Evolutionary conservation across 2,888 invertebrate genomes (phyloP).

Genomic region (Trichogramma dendrolimi): DNA sequence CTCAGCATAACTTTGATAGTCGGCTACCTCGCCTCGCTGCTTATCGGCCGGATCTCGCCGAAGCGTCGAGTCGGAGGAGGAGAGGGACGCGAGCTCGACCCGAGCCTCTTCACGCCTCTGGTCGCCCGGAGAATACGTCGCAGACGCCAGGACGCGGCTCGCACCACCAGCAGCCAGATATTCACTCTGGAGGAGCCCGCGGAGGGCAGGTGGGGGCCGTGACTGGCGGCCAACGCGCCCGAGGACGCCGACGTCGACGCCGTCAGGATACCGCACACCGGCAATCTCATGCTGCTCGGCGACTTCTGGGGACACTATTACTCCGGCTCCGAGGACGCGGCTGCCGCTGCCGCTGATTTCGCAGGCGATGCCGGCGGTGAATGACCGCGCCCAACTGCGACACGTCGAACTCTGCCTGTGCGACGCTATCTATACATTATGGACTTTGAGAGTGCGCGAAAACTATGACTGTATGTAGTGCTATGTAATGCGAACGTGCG

Average conservation of each 20-base stretch:
- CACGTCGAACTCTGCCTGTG: no score
- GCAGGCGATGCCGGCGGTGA: no score
- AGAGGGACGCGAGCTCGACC: slow-evolving; percentile 49
- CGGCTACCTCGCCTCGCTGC: slow-evolving; percentile 56
- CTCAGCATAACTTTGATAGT: slow-evolving; percentile 54
- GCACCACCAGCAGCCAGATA: slow-evolving; percentile 39
- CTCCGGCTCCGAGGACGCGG: no score
- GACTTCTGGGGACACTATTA: slow-evolving; percentile 16
- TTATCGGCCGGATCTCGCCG: slow-evolving; percentile 46
- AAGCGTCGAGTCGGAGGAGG: slow-evolving; percentile 34
- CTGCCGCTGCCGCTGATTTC: no score
- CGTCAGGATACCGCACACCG: slow-evolving; percentile 15
- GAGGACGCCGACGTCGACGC: slow-evolving; percentile 18
- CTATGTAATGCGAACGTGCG: no score
- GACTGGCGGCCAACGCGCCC: slow-evolving; percentile 11
- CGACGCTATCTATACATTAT: no score
- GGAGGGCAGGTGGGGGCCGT: not conserved
- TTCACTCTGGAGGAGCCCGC: slow-evolving; percentile 36
- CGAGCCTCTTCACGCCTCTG: slow-evolving; percentile 59
- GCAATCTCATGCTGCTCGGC: slow-evolving; percentile 4
- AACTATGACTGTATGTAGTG: no score
- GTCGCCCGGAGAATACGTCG: slow-evolving; percentile 53
- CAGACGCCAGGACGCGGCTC: slow-evolving; percentile 33
- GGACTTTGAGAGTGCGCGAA: no score
- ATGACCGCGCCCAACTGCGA: no score